Evolutionary conservation across 1,140 invertebrate species (phyloP), one percentile per base, ranked within the genome.

Genomic region (Papilio glaucus): DNA sequence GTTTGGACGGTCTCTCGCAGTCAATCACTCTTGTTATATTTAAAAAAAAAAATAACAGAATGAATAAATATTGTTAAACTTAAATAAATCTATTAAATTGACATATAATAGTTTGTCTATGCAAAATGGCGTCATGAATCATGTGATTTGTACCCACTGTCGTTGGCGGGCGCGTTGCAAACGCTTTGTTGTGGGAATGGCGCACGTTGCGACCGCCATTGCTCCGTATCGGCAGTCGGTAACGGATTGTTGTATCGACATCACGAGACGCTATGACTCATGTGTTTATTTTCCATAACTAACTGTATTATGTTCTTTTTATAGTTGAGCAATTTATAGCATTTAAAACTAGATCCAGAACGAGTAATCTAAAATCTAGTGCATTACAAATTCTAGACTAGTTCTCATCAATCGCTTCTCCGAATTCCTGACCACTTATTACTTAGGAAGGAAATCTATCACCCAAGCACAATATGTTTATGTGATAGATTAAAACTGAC

Each of bases 261-360:
- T 2, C 42, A 33, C 29, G 29, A 45, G 42, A 45, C 42, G n/a
- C 15, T 24, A 24, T 57, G 21, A 57, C 10, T 57, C 49, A 57
- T 5, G 49, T 53, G 21, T 57, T 57, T 57, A 9, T 57, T 57
- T 57, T 57, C 45, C 49, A 57, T 57, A 57, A 57, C 39, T 41
- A 41, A 41, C 49, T 57, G 21, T 57, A 49, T 9, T 21, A 10
- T 24, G 21, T 26, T 57, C 49, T 26, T 24, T 49, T 49, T 21
- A 10, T 24, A 57, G 45, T 53, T 3, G 12, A 57, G 7, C 45
- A 18, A 21, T 53, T 57, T 33, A n/a, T n/a, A n/a, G n/a, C n/a
- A n/a, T n/a, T n/a, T n/a, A n/a, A n/a, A n/a, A n/a, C n/a, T n/a
- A n/a, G n/a, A n/a, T 24, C 18, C 15, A 7, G 18, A 24, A 57